Evolutionary conservation across 2,888 invertebrate genomes (phyloP).

Genomic region (Conops quadrifasciatus): DNA sequence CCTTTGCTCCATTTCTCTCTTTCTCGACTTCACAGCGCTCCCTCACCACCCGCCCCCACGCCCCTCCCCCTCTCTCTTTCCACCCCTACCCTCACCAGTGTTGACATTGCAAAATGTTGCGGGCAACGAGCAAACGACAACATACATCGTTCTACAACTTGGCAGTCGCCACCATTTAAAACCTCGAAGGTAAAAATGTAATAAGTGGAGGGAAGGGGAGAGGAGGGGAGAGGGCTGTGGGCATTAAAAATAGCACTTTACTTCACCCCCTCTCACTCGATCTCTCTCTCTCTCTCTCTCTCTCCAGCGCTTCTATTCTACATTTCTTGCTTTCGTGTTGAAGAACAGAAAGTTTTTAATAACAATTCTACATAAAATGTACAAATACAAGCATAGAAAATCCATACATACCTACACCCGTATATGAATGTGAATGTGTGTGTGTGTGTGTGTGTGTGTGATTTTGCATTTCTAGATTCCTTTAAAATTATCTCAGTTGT

Average conservation of each 20-base stretch:
- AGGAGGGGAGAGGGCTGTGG: not conserved
- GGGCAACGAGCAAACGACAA: conserved; percentile 9
- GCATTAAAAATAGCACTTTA: not conserved
- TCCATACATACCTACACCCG: not conserved
- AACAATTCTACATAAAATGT: conserved; percentile 2
- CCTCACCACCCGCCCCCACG: not conserved
- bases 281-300: not conserved
- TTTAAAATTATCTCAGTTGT: conserved; percentile 6
- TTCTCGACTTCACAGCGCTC: not conserved
- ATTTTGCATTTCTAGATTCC: conserved; percentile 18
- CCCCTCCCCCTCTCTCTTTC: not conserved
- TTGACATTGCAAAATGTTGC: conserved; percentile 32
- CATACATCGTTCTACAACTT: not conserved
- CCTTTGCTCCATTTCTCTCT: not conserved
- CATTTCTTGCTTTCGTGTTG: not conserved
- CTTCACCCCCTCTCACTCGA: not conserved
- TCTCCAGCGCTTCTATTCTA: not conserved
- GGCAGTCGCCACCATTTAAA: not conserved
- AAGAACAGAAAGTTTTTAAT: conserved; percentile 12
- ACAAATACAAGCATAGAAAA: conserved; percentile 13
- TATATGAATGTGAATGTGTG: conserved; percentile 13
- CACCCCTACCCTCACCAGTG: not conserved
- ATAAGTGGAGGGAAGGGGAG: not conserved
- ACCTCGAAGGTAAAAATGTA: conserved; percentile 7
- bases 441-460: no score